Conservation (phyloP, 2,797 vertebrate genomes). For the Sandelia bainsii region DNA sequence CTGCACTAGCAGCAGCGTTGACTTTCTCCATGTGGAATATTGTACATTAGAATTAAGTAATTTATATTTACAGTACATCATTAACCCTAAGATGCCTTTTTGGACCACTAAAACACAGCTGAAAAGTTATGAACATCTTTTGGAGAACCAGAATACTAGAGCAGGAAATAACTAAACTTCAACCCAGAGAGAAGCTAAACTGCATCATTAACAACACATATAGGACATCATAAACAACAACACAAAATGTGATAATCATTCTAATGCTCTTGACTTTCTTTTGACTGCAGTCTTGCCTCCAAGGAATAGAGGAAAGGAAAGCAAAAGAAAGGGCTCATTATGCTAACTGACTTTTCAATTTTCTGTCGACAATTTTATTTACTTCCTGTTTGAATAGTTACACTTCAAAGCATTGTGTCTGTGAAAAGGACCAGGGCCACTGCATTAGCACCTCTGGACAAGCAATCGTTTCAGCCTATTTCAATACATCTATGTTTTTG, state of each 20-base stretch:
- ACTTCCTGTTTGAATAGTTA: conserved; percentile 8
- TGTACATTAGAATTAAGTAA: conserved; percentile 13
- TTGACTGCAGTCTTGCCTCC: not conserved
- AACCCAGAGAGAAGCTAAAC: conserved; percentile 9
- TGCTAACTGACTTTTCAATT: not conserved
- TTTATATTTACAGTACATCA: not conserved
- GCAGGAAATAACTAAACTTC: not conserved
- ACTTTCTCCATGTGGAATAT: conserved; percentile 3
- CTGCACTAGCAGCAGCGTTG: not conserved
- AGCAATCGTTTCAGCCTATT: not conserved
- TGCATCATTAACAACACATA: not conserved
- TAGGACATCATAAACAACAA: not conserved
- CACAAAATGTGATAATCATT: not conserved
- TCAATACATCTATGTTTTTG: conserved; percentile 6
- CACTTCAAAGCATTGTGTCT: conserved; percentile 11
- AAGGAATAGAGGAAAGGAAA: not conserved
- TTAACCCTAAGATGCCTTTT: conserved; percentile 13
- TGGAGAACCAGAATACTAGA: conserved; percentile 2
- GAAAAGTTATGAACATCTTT: conserved; percentile 6
- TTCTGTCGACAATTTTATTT: conserved; percentile 8
- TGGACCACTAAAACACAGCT: conserved; percentile 5
- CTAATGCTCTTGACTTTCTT: not conserved
- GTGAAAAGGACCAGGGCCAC: not conserved
- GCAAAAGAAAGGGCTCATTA: not conserved
- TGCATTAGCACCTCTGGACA: not conserved